These are phyloP conservation scores for Scotopteryx bipunctaria DNA, from an alignment of 2,888 invertebrate genomes.

Conservation along the genomic window DNA sequence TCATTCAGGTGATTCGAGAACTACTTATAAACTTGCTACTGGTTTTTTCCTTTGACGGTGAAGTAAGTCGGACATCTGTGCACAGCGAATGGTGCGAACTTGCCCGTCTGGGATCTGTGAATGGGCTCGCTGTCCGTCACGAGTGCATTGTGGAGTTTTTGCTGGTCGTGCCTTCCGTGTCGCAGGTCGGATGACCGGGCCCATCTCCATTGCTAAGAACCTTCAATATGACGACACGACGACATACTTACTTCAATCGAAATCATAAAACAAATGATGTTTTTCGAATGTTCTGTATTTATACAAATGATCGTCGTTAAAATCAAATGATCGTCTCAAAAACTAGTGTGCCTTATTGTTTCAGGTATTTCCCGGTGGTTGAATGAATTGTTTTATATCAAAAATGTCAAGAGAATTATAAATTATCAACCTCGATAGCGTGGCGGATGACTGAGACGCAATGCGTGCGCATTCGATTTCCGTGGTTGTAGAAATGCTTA, in stretches of 20 bases:
- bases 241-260: background rate
- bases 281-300: too few relatives aligned
- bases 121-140: slow-evolving; percentile 64
- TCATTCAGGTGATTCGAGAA: background rate
- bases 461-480: too few relatives aligned
- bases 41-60: background rate
- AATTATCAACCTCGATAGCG: too few relatives aligned
- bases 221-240: too few relatives aligned
- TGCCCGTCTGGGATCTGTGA: slow-evolving; percentile 68
- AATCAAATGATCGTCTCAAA: too few relatives aligned
- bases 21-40: background rate
- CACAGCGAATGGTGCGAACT: slow-evolving; percentile 52
- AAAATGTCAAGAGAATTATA: too few relatives aligned
- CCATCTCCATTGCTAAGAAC: slow-evolving; percentile 47
- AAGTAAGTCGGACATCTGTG: slow-evolving; percentile 36
- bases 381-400: too few relatives aligned
- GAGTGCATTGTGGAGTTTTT: slow-evolving; percentile 69
- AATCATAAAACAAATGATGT: background rate
- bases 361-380: too few relatives aligned
- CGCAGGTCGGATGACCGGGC: slow-evolving; percentile 60
- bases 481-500: too few relatives aligned
- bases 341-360: too few relatives aligned
- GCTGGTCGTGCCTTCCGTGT: slow-evolving; percentile 68
- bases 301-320: too few relatives aligned
- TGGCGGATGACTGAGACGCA: too few relatives aligned